A percentile compares a stretch with the other conserved stretches of the same genome.
phyloP scores from a whole-genome alignment of 2,888 invertebrate genomes.

The Abrostola tripartita region DNA sequence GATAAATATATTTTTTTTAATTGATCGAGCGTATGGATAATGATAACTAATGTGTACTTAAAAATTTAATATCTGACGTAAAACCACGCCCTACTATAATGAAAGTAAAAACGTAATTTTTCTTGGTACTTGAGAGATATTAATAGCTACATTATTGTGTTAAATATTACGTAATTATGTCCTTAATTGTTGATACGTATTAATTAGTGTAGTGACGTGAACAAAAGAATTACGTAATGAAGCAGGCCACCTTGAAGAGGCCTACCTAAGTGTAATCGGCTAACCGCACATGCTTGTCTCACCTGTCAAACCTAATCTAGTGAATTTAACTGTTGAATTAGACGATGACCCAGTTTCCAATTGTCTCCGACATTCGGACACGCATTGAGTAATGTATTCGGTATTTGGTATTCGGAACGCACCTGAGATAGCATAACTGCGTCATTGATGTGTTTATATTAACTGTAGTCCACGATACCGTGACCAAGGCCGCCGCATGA shows the following conservation, averaged over 20 bases:
- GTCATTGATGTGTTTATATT: slow-evolving; percentile 55
- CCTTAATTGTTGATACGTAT: not conserved
- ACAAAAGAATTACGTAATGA: slow-evolving; percentile 20
- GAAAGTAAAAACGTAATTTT: not conserved
- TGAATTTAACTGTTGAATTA: slow-evolving; percentile 49
- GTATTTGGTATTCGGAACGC: slow-evolving; percentile 53
- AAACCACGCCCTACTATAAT: not conserved
- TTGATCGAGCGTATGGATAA: too few relatives aligned
- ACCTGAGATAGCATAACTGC: slow-evolving; percentile 59
- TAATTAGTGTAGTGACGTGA: not conserved
- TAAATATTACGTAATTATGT: slow-evolving; percentile 1
- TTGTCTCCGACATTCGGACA: slow-evolving; percentile 59
- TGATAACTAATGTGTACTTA: too few relatives aligned
- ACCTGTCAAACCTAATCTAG: slow-evolving; percentile 47
- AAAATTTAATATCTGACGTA: too few relatives aligned
- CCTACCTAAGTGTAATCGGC: slow-evolving; percentile 23
- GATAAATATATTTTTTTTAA: too few relatives aligned
- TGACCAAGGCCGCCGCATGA: slow-evolving; percentile 40
- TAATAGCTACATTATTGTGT: not conserved
- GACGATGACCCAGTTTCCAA: slow-evolving; percentile 55
- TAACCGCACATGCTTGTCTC: slow-evolving; percentile 27
- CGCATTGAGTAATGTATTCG: slow-evolving; percentile 52
- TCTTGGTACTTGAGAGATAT: not conserved
- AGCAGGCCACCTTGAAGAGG: slow-evolving; percentile 22
- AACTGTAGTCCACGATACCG: slow-evolving; percentile 42